Conservation (phyloP, 1,140 invertebrate genomes). For the Saxidomus purpurata region DNA sequence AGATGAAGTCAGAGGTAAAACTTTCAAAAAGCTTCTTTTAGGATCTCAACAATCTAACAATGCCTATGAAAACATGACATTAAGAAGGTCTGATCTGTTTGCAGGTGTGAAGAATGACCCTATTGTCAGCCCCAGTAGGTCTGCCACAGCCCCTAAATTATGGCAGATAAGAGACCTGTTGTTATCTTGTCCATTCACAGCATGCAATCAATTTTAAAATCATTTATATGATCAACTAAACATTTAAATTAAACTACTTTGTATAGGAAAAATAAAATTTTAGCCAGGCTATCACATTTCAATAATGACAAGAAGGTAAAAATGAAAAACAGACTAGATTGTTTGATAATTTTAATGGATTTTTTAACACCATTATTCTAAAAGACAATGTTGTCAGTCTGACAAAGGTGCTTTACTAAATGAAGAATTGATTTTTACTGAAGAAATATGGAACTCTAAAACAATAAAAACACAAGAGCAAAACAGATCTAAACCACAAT, state of each 20-base stretch:
- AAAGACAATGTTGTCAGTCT: too few species aligned
- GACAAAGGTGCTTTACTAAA: too few species aligned
- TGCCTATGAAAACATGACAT: too few species aligned
- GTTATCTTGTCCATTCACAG: not conserved
- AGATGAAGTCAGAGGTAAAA: not conserved
- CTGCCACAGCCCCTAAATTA: not conserved
- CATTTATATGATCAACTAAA: not conserved
- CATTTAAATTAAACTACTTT: not conserved
- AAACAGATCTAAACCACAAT: too few species aligned
- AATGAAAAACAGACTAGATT: too few species aligned
- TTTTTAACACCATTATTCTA: too few species aligned
- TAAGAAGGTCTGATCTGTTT: not conserved
- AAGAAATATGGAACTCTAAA: too few species aligned
- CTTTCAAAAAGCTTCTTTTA: not conserved
- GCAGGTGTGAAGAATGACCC: slow-evolving; percentile 20
- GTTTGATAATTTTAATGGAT: not conserved
- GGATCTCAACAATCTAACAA: not conserved
- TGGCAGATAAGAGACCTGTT: not conserved
- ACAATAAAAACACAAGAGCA: too few species aligned
- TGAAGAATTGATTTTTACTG: too few species aligned
- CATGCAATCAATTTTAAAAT: not conserved
- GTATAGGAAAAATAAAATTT: not conserved
- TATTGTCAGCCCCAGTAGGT: not conserved
- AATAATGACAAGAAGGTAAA: too few species aligned
- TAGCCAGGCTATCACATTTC: too few species aligned